Percentiles rank a stretch among this genome's conserved stretches.
Evolutionary conservation across 2,797 vertebrate species (phyloP).

Genomic region (Lacerta agilis): DNA sequence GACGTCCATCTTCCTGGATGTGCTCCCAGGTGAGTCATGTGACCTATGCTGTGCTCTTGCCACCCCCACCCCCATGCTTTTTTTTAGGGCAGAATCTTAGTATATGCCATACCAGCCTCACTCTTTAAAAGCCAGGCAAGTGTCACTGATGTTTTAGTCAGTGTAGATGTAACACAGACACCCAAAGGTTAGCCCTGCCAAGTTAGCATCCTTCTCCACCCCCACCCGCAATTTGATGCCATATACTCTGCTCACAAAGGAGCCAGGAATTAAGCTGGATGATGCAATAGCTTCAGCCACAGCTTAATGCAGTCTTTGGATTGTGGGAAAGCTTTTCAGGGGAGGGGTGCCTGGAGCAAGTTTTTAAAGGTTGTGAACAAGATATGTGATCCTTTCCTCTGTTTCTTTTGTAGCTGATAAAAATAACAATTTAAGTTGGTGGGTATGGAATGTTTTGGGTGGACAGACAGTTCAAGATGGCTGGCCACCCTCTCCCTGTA

Average conservation of each 20-base stretch:
- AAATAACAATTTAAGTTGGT: not conserved
- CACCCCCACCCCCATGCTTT: too few relatives aligned
- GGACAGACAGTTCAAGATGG: rapidly evolving
- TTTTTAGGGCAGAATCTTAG: not conserved
- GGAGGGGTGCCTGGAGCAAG: not conserved
- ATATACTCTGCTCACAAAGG: not conserved
- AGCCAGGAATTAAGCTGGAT: not conserved
- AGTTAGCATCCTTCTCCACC: not conserved
- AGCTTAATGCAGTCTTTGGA: not conserved
- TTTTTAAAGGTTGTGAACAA: not conserved
- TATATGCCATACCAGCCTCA: not conserved
- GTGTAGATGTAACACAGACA: not conserved
- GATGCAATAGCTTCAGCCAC: not conserved
- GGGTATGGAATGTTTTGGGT: not conserved
- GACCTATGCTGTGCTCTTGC: too few relatives aligned
- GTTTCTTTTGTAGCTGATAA: not conserved
- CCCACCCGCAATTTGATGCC: not conserved
- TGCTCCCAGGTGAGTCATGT: too few relatives aligned
- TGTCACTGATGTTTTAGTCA: not conserved
- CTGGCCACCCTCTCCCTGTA: not conserved
- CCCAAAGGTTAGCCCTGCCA: not conserved
- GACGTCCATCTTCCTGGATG: too few relatives aligned
- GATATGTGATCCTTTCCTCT: not conserved
- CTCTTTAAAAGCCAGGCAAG: not conserved
- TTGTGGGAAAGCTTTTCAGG: not conserved